phyloP scores from a whole-genome alignment of 2,113 vertebrate genomes.

The Chitala chitala region DNA sequence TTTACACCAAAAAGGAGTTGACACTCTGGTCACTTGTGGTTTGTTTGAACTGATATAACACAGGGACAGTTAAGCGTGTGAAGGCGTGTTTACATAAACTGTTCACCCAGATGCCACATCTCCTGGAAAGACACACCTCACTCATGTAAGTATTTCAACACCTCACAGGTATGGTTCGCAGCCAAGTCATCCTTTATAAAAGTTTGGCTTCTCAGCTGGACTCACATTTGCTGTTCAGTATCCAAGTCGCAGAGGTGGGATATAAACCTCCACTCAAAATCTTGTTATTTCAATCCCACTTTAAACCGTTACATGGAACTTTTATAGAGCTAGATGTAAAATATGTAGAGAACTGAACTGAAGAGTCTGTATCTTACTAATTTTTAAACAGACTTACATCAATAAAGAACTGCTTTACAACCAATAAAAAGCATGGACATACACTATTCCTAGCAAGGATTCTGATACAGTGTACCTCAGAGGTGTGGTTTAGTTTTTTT shows the following conservation, averaged over 20 bases:
- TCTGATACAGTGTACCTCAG: not conserved
- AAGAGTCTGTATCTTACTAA: constrained; percentile 41
- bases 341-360: not conserved
- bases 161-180: not conserved
- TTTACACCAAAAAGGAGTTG: no score
- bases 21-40: no score
- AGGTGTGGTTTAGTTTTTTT: not conserved
- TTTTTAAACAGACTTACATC: constrained; percentile 31
- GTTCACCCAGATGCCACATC: no score
- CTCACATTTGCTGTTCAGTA: not conserved
- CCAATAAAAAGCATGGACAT: not conserved
- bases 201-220: not conserved
- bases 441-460: not conserved
- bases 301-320: not conserved
- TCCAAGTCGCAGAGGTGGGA: not conserved
- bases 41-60: constrained; percentile 4
- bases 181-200: not conserved
- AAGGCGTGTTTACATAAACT: not conserved
- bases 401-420: not conserved
- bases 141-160: not conserved
- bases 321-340: not conserved
- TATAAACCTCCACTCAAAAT: not conserved
- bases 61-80: not conserved
- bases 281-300: not conserved
- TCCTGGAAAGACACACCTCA: not conserved